These are phyloP conservation scores for Cyanoliseus patagonus DNA, from an alignment of 2,113 vertebrate species.

Conservation along the genomic window DNA sequence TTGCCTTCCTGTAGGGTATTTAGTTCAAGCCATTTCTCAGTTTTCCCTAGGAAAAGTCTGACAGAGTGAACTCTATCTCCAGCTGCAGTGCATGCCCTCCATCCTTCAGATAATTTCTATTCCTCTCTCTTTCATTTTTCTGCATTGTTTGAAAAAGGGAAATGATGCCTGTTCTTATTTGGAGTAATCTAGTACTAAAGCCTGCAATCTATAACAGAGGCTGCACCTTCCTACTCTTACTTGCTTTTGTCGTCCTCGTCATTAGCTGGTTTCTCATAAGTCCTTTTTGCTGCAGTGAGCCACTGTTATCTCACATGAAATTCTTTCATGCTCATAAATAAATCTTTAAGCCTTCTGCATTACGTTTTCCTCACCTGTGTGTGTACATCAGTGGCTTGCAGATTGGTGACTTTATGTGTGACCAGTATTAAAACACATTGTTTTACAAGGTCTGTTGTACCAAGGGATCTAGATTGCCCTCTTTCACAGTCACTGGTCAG, in stretches of 20 bases:
- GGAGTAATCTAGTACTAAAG: neutral
- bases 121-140: neutral
- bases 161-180: neutral
- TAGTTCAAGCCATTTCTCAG: neutral
- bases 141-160: neutral
- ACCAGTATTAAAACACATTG: neutral
- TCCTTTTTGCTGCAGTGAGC: neutral
- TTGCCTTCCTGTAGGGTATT: neutral
- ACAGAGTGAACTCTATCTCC: neutral
- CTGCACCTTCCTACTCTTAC: neutral
- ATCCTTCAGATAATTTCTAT: neutral
- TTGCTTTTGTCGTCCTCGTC: neutral
- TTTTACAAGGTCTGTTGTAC: neutral
- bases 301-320: neutral
- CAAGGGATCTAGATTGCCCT: neutral
- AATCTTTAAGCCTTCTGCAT: neutral
- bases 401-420: neutral
- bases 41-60: neutral
- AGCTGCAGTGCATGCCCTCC: neutral
- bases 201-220: neutral
- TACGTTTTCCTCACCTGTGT: rapidly evolving
- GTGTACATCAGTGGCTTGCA: neutral
- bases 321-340: neutral
- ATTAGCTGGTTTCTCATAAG: neutral
- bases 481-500: neutral